Conservation (phyloP, 2,888 invertebrate genomes). For the Mamestra brassicae region DNA sequence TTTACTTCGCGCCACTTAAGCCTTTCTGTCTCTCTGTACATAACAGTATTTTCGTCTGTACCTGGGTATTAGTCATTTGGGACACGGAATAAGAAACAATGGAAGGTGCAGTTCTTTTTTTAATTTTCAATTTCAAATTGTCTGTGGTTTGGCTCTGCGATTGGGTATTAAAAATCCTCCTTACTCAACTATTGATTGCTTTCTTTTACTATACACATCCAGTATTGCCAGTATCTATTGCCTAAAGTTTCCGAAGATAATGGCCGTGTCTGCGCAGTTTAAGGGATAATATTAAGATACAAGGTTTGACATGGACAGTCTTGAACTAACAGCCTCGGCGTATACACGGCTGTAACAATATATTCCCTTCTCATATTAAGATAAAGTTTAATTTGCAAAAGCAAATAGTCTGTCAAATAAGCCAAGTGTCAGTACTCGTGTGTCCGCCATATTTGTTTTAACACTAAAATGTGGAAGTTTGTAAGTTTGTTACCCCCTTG, state of each 20-base stretch:
- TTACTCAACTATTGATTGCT: neutral
- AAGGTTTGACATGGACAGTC: constrained; percentile 13
- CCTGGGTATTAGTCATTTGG: constrained; percentile 80
- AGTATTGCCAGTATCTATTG: no score
- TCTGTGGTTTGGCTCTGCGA: neutral
- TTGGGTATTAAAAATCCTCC: neutral
- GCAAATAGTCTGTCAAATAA: constrained; percentile 1
- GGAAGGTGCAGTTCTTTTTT: constrained; percentile 19
- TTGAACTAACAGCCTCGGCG: constrained; percentile 25
- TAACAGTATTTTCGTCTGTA: constrained; percentile 80
- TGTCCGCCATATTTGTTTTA: constrained; percentile 27
- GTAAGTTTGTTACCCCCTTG: constrained; percentile 31
- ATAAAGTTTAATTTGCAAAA: constrained; percentile 16
- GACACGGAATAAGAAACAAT: constrained; percentile 11
- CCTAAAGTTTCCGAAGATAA: neutral
- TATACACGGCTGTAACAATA: constrained; percentile 6
- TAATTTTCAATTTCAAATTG: no score
- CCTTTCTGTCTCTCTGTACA: constrained; percentile 37
- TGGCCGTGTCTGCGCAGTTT: neutral
- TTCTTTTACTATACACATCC: no score
- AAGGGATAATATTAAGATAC: neutral
- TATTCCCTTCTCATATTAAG: neutral
- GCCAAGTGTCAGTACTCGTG: constrained; percentile 7
- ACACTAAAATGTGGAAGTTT: constrained; percentile 24
- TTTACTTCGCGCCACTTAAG: constrained; percentile 59